Conservation (phyloP, 2,888 invertebrate species). For the Camponotus fellah region DNA sequence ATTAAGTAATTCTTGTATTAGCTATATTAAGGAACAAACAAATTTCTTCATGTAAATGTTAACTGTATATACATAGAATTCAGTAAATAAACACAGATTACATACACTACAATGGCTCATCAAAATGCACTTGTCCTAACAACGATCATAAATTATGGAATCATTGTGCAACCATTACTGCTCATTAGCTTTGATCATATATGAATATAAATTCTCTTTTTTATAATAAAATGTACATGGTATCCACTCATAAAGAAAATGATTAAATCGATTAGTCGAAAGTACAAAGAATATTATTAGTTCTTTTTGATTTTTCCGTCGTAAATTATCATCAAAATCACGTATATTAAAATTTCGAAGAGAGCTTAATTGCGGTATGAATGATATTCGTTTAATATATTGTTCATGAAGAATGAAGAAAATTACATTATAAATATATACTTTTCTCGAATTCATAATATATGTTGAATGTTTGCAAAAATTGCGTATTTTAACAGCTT, state of each 20-base stretch:
- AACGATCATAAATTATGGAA: conserved; percentile 14
- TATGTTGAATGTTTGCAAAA: background rate
- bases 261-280: background rate
- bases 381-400: background rate
- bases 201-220: background rate
- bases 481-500: background rate
- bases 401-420: background rate
- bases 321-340: background rate
- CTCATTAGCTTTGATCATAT: background rate
- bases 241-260: background rate
- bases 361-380: background rate
- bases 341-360: background rate
- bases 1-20: background rate
- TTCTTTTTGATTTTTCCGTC: background rate
- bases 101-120: conserved; percentile 3
- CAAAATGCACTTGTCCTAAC: conserved; percentile 28
- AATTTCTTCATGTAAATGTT: background rate
- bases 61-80: background rate
- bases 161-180: background rate
- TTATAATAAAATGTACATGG: no score
- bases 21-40: conserved; percentile 7
- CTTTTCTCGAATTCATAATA: background rate
- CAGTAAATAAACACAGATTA: conserved; percentile 36
- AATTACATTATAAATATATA: background rate
- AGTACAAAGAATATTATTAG: background rate